Evolutionary conservation across 2,888 invertebrate species (phyloP).

Genomic region (Spodoptera littoralis): DNA sequence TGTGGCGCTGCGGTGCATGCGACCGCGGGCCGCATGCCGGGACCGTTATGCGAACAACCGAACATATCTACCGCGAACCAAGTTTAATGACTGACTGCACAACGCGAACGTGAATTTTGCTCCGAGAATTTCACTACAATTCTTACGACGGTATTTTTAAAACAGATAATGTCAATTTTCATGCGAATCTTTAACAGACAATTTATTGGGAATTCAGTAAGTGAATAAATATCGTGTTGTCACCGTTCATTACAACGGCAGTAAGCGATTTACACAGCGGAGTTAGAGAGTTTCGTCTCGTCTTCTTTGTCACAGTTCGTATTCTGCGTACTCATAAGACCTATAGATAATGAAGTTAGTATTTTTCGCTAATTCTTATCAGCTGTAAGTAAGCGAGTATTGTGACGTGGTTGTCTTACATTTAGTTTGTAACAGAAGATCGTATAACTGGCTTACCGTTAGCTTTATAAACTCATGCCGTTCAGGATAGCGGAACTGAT

Average conservation of each 20-base stretch:
- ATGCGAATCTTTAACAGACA: not conserved
- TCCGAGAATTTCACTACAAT: constrained; percentile 41
- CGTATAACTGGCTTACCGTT: constrained; percentile 18
- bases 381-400: not conserved
- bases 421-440: constrained; percentile 7
- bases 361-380: not conserved
- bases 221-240: constrained; percentile 5
- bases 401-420: not conserved
- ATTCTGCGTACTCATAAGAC: constrained; percentile 1
- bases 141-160: constrained; percentile 14
- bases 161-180: constrained; percentile 2
- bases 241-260: constrained; percentile 5
- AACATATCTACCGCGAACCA: constrained; percentile 59
- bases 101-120: constrained; percentile 64
- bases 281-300: constrained; percentile 4
- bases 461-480: constrained; percentile 9
- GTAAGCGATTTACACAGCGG: constrained; percentile 15
- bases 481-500: constrained; percentile 10
- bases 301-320: constrained; percentile 14
- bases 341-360: not conserved
- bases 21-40: constrained; percentile 46
- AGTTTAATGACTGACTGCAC: constrained; percentile 73
- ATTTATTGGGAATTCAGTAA: not conserved
- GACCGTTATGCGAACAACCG: constrained; percentile 68
- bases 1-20: constrained; percentile 39